Conservation (phyloP, 2,888 invertebrate species). For the Stomorhina lunata region DNA sequence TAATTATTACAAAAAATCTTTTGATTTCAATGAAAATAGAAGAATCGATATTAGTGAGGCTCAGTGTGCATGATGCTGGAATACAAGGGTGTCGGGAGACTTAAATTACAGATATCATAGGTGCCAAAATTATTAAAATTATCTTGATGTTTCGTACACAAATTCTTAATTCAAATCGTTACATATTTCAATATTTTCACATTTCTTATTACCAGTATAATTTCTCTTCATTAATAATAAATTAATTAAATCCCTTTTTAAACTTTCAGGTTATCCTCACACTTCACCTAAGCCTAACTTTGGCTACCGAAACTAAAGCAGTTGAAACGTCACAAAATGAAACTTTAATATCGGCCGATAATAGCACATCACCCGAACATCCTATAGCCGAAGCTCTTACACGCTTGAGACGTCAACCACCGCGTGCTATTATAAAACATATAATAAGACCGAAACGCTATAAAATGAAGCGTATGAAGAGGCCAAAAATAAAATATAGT, state of each 20-base stretch:
- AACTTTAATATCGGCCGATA: constrained; percentile 35
- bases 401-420: constrained; percentile 76
- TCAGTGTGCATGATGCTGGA: too few relatives aligned
- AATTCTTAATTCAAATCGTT: too few relatives aligned
- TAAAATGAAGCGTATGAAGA: constrained; percentile 71
- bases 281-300: neutral
- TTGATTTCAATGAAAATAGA: too few relatives aligned
- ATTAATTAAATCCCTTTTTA: neutral
- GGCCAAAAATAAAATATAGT: constrained; percentile 71
- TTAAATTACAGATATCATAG: too few relatives aligned
- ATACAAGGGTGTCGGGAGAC: too few relatives aligned
- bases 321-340: constrained; percentile 20
- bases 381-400: constrained; percentile 72
- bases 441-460: constrained; percentile 70
- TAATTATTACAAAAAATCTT: too few relatives aligned
- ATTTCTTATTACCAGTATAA: neutral
- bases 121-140: too few relatives aligned
- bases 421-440: constrained; percentile 70
- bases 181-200: too few relatives aligned
- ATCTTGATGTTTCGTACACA: too few relatives aligned
- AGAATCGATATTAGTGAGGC: too few relatives aligned
- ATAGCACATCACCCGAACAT: constrained; percentile 60
- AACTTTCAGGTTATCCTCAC: constrained; percentile 59
- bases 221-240: neutral
- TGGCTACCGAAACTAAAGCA: constrained; percentile 6